Conservation (phyloP, 2,888 invertebrate species). For the Drosophila affinis region DNA sequence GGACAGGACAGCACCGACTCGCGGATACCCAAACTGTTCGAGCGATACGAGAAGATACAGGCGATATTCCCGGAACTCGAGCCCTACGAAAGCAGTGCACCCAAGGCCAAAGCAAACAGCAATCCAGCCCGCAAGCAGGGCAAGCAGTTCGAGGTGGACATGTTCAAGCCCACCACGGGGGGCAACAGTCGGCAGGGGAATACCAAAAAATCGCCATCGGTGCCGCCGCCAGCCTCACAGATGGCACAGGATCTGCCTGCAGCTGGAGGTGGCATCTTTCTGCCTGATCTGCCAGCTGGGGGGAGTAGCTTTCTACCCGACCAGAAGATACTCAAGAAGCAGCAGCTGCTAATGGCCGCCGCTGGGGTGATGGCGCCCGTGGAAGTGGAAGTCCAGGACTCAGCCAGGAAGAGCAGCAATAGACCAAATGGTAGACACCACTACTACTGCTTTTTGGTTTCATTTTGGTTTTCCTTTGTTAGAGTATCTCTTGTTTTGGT, state of each 20-base stretch:
- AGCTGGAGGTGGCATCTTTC: conserved; percentile 67
- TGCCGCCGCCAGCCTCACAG: conserved; percentile 64
- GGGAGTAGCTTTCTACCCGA: conserved; percentile 77
- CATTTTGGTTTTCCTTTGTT: conserved; percentile 4
- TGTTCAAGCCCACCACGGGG: conserved; percentile 56
- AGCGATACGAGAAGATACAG: conserved; percentile 90
- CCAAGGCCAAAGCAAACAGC: conserved; percentile 41
- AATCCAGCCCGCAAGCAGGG: conserved; percentile 56
- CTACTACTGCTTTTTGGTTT: not conserved
- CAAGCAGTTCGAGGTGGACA: conserved; percentile 65
- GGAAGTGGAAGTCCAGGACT: conserved; percentile 15
- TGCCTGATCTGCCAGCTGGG: conserved; percentile 63
- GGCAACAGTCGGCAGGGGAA: conserved; percentile 81
- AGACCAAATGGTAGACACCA: conserved; percentile 44
- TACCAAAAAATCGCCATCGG: conserved; percentile 82
- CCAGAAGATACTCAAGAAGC: conserved; percentile 79
- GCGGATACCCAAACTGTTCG: conserved; percentile 89
- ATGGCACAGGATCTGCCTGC: conserved; percentile 54
- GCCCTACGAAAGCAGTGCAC: conserved; percentile 81
- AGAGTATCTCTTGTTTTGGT: conserved; percentile 7
- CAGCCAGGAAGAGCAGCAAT: conserved; percentile 30
- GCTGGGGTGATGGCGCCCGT: conserved; percentile 62
- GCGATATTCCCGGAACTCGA: conserved; percentile 90
- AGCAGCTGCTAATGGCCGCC: conserved; percentile 77
- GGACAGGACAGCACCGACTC: conserved; percentile 79